Percentiles rank a stretch among this genome's conserved stretches.
These are phyloP conservation scores for Sylvietta virens DNA, from an alignment of 2,113 vertebrate species.

Conservation along the genomic window DNA sequence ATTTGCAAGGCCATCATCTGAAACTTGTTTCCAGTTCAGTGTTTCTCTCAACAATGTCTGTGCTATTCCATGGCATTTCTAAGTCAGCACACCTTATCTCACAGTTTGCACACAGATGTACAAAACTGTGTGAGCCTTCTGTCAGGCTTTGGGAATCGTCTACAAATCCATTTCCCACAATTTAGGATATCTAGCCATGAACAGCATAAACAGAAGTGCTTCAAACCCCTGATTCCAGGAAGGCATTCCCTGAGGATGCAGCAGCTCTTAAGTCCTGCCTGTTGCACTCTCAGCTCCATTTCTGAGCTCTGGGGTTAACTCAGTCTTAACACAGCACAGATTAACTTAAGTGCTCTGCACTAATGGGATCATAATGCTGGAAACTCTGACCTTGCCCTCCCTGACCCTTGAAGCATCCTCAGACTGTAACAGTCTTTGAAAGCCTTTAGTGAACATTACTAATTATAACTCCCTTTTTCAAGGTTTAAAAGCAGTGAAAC, in stretches of 20 bases:
- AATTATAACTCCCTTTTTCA: background rate
- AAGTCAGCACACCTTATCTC: background rate
- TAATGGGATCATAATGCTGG: slow-evolving; percentile 3
- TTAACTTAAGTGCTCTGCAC: background rate
- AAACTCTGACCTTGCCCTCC: background rate
- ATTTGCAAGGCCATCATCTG: background rate
- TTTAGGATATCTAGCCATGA: background rate
- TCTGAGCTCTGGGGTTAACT: background rate
- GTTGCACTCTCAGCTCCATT: background rate
- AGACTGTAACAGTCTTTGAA: background rate
- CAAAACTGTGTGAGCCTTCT: background rate
- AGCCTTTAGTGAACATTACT: background rate
- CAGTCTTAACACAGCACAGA: background rate
- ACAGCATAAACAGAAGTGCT: background rate
- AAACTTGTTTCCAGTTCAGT: background rate
- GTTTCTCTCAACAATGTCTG: background rate
- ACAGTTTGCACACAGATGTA: background rate
- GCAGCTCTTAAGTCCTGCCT: background rate
- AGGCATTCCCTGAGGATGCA: background rate
- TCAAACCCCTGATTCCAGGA: background rate
- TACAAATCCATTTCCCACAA: background rate
- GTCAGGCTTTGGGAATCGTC: background rate
- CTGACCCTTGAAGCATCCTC: background rate
- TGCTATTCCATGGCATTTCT: background rate
- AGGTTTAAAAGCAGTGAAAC: background rate